These are phyloP conservation scores for Ammodramus savannarum DNA, from an alignment of 2,113 vertebrate species.

Conservation along the genomic window DNA sequence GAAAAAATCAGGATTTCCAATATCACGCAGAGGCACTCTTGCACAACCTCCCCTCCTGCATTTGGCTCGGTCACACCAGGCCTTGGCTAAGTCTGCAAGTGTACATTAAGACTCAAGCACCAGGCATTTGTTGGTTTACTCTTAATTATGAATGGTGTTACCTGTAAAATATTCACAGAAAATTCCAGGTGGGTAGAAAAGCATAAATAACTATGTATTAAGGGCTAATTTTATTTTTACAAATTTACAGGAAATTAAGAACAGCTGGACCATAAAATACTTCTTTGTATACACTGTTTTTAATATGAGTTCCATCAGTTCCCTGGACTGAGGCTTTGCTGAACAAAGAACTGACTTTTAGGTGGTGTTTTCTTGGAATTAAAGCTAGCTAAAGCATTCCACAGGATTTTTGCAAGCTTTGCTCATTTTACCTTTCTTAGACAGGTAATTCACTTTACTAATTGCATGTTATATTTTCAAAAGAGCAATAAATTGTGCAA, in stretches of 20 bases:
- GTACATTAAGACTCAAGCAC: not conserved
- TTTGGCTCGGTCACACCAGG: not conserved
- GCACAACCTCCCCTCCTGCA: not conserved
- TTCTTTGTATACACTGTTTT: not conserved
- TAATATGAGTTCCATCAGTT: not conserved
- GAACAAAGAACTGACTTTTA: not conserved
- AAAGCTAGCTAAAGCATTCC: not conserved
- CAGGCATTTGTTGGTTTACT: not conserved
- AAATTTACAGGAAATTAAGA: constrained; percentile 40
- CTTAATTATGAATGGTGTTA: not conserved
- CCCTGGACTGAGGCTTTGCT: not conserved
- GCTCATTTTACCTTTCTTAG: not conserved
- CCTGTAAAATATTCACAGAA: constrained; percentile 22
- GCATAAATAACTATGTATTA: not conserved
- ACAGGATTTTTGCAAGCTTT: not conserved
- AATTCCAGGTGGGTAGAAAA: not conserved
- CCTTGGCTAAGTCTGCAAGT: not conserved
- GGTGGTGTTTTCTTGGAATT: not conserved
- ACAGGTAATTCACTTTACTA: not conserved
- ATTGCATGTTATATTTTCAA: not conserved
- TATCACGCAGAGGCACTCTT: not conserved
- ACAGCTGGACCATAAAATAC: constrained; percentile 15
- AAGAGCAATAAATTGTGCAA: not conserved
- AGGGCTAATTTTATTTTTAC: constrained; percentile 1
- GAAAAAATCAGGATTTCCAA: not conserved